Base-by-base conservation (phyloP, 2,113 vertebrate genomes). In the Poecilia latipinna region DNA sequence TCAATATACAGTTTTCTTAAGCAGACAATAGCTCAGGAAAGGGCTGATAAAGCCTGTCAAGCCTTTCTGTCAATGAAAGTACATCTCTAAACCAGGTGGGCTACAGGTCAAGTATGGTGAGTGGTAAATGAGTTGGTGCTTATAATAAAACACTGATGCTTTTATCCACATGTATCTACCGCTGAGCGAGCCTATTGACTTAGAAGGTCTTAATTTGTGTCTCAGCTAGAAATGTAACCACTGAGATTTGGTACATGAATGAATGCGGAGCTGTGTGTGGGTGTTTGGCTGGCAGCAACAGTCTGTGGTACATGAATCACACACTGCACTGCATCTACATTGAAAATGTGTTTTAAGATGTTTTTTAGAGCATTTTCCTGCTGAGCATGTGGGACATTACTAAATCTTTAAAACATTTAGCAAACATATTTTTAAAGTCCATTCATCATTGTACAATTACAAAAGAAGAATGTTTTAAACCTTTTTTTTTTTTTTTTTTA, bases 201-300 rank as follows among this genome's bases (percentile, higher is more conserved):
- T 28, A 54, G 33, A 28, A 33, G 12, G 37, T 61, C 66, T 80
- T 70, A 68, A 74, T 83, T 76, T 80, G 48, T 44, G 29, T 76
- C 65, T 76, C n/a, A 69, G 22, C 42, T 63, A 29, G 65, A 68
- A 79, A 75, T 79, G 3, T 61, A 82, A 74, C 78, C 63, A 61
- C 1, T 78, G 75, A 66, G 76, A 74, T 80, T 78, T 74, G 19
- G 51, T 68, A 65, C 22, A 10, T 80, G 66, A 77, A 64, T 84
- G 66, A 77, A 11, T 72, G 67, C 61, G 28, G 37, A 35, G 39
- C 32, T 71, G 71, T 71, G 71, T 84, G 75, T 83, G 72, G 74
- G 65, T 73, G 77, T 75, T 71, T 76, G 68, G 60, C 28, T 76
- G 15, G 74, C 63, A 65, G 60, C n/a, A 29, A 2, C 37, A 65